phyloP scores from a whole-genome alignment of 2,797 vertebrate species.

The Tiaroga cobitis region DNA sequence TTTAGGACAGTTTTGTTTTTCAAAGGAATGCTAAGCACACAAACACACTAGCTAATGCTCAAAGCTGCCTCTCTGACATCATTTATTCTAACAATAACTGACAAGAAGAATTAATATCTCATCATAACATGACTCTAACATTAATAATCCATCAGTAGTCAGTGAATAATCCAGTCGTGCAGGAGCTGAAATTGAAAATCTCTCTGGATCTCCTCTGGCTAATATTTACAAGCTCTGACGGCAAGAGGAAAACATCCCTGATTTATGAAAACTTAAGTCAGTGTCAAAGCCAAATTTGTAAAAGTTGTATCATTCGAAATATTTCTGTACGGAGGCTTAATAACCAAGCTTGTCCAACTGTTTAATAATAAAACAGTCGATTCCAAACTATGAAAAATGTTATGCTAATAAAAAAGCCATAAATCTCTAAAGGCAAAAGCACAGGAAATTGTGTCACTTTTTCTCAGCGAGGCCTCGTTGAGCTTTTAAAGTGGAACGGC shows the following conservation, averaged over 20 bases:
- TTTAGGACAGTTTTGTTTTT: neutral
- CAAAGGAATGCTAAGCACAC: neutral
- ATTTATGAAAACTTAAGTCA: conserved; percentile 35
- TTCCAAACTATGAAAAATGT: neutral
- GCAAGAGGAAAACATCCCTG: conserved; percentile 24
- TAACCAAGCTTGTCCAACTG: neutral
- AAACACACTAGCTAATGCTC: conserved; percentile 18
- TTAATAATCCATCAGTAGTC: conserved; percentile 40
- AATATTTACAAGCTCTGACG: conserved; percentile 27
- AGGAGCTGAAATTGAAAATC: conserved; percentile 24
- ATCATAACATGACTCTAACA: conserved; percentile 28
- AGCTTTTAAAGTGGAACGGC: conserved; percentile 21
- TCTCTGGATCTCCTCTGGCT: conserved; percentile 27
- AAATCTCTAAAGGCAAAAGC: conserved; percentile 25
- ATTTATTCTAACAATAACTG: conserved; percentile 13
- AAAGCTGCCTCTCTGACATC: neutral
- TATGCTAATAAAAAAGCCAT: neutral
- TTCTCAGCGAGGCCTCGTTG: neutral
- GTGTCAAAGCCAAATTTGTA: conserved; percentile 36
- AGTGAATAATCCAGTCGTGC: conserved; percentile 43
- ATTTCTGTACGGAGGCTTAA: conserved; percentile 9
- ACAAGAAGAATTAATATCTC: conserved; percentile 35
- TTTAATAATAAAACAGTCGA: neutral
- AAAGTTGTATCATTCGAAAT: neutral
- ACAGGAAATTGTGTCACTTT: conserved; percentile 48